These are phyloP conservation scores for Chironomus tentans DNA, from an alignment of 2,888 invertebrate species.

Conservation along the genomic window DNA sequence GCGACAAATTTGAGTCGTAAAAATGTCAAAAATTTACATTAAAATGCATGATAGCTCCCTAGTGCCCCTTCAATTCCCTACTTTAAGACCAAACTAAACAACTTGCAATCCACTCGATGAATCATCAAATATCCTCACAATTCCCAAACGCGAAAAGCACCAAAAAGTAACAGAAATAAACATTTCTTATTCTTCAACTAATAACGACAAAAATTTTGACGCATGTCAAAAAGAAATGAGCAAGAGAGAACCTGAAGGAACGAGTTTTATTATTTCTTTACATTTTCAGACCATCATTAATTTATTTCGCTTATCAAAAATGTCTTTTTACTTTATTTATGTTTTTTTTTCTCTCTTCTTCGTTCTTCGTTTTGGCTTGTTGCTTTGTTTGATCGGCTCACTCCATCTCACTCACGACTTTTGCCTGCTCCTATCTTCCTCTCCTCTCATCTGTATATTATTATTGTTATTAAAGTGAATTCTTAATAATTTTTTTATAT, in stretches of 20 bases:
- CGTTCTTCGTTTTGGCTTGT: background rate
- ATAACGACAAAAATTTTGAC: constrained; percentile 26
- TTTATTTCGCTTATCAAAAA: constrained; percentile 27
- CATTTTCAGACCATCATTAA: constrained; percentile 25
- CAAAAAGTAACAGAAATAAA: no score
- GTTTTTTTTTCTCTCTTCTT: constrained; percentile 19
- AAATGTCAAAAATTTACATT: background rate
- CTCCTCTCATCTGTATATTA: no score
- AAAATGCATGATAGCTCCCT: no score
- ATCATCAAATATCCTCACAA: background rate
- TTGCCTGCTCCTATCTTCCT: no score
- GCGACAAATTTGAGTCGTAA: no score
- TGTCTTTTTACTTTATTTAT: constrained; percentile 27
- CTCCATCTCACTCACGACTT: no score
- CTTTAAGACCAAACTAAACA: background rate
- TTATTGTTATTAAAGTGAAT: no score
- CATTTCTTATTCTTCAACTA: background rate
- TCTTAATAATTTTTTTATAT: no score
- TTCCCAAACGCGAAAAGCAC: constrained; percentile 1
- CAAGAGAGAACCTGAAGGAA: constrained; percentile 7
- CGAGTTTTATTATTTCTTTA: constrained; percentile 26
- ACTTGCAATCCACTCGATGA: constrained; percentile 1
- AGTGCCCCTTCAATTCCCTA: no score
- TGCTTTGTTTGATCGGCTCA: background rate
- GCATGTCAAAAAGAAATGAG: constrained; percentile 22